A percentile compares a stretch with the other conserved stretches of the same genome.
These are phyloP conservation scores for Hiodon alosoides DNA, from an alignment of 2,113 vertebrate genomes.

Conservation along the genomic window DNA sequence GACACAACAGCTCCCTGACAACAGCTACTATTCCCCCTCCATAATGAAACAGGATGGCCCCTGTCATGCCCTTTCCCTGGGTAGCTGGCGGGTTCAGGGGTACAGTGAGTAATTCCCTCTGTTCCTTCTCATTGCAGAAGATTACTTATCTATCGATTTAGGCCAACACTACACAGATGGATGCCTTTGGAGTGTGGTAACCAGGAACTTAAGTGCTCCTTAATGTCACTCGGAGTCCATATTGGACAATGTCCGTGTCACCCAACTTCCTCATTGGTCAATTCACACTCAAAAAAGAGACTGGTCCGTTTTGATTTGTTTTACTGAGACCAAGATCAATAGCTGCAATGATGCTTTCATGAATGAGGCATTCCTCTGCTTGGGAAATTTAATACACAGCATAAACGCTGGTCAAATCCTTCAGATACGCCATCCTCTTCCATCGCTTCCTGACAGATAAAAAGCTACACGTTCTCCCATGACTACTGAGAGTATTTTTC, in stretches of 20 bases:
- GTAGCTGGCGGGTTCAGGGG: slow-evolving; percentile 44
- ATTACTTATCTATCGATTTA: slow-evolving; percentile 72
- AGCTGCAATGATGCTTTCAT: slow-evolving; percentile 58
- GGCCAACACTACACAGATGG: slow-evolving; percentile 56
- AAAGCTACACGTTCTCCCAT: slow-evolving; percentile 51
- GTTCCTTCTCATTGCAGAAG: slow-evolving; percentile 55
- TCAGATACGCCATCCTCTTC: slow-evolving; percentile 56
- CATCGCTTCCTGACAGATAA: slow-evolving; percentile 49
- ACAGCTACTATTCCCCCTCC: slow-evolving; percentile 30
- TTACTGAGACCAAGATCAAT: slow-evolving; percentile 59
- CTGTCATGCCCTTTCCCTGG: slow-evolving; percentile 33
- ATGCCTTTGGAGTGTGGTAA: slow-evolving; percentile 60
- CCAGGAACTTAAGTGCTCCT: slow-evolving; percentile 56
- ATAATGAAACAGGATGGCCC: slow-evolving; percentile 34
- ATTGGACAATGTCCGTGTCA: slow-evolving; percentile 63
- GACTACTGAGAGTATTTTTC: slow-evolving; percentile 28
- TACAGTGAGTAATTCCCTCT: slow-evolving; percentile 53
- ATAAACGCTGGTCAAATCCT: slow-evolving; percentile 57
- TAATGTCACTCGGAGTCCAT: slow-evolving; percentile 55
- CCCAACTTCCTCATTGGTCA: slow-evolving; percentile 49
- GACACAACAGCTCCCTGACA: slow-evolving; percentile 36
- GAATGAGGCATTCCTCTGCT: slow-evolving; percentile 49
- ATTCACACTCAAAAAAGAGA: slow-evolving; percentile 37
- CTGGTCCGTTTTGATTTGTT: slow-evolving; percentile 60
- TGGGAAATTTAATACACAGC: slow-evolving; percentile 59